Conservation (phyloP, 2,888 invertebrate species). For the Harpalus rufipes region DNA sequence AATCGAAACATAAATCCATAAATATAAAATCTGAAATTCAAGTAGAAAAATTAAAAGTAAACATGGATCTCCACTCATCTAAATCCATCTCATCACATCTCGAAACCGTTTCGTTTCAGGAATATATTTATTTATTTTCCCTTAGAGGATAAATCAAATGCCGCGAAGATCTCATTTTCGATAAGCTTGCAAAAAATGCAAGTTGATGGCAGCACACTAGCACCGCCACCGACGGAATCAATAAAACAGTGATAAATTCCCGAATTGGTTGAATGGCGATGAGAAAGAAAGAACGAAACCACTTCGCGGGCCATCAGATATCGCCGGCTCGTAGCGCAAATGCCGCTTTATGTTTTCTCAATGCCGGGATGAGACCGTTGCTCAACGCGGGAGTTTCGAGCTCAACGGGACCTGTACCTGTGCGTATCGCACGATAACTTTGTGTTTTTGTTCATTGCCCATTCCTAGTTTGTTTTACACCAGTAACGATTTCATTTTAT, state of each 20-base stretch:
- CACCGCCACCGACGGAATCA: constrained; percentile 58
- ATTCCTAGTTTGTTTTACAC: neutral
- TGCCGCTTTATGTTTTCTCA: constrained; percentile 46
- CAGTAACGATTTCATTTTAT: neutral
- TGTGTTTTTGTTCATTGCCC: constrained; percentile 15
- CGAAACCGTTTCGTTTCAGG: constrained; percentile 28
- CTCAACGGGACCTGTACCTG: constrained; percentile 1
- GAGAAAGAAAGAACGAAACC: constrained; percentile 58
- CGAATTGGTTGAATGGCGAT: constrained; percentile 53
- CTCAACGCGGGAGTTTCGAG: neutral
- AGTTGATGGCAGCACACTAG: constrained; percentile 51
- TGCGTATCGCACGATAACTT: constrained; percentile 1
- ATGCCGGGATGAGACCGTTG: constrained; percentile 22
- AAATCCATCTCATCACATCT: constrained; percentile 50
- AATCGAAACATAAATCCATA: constrained; percentile 45
- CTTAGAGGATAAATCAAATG: constrained; percentile 59
- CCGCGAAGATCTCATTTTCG: constrained; percentile 61
- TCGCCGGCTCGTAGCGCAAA: constrained; percentile 50
- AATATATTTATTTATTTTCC: constrained; percentile 65
- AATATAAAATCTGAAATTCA: constrained; percentile 36
- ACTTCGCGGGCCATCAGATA: constrained; percentile 65
- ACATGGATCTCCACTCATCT: constrained; percentile 37
- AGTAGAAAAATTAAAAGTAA: constrained; percentile 56
- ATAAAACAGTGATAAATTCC: constrained; percentile 66
- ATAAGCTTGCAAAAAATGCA: constrained; percentile 65